These are phyloP conservation scores for Lutraria rhynchaena DNA, from an alignment of 1,140 invertebrate species.

Conservation along the genomic window DNA sequence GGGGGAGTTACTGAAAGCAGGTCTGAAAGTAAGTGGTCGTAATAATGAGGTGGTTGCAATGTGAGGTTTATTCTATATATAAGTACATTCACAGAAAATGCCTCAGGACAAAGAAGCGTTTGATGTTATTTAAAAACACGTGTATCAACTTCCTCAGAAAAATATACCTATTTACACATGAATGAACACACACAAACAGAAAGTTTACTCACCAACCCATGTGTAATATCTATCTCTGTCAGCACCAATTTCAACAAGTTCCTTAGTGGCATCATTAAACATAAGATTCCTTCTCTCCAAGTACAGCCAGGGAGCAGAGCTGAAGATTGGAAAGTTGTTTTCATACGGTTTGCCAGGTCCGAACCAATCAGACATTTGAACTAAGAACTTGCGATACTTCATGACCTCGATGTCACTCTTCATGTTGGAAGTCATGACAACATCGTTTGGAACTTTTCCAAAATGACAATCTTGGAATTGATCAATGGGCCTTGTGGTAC, in stretches of 20 bases:
- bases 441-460: conserved; percentile 91
- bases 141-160: too few species aligned
- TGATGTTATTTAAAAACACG: too few species aligned
- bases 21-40: too few species aligned
- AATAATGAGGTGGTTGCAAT: too few species aligned
- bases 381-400: conserved; percentile 74
- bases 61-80: too few species aligned
- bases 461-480: conserved; percentile 82
- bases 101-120: too few species aligned
- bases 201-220: conserved; percentile 78
- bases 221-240: conserved; percentile 75
- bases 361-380: conserved; percentile 66
- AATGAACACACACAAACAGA: too few species aligned
- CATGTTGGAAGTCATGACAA: conserved; percentile 84
- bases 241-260: conserved; percentile 73
- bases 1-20: too few species aligned
- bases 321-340: conserved; percentile 68
- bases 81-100: too few species aligned
- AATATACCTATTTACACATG: too few species aligned
- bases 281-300: conserved; percentile 74
- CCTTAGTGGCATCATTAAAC: conserved; percentile 79
- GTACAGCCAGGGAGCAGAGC: conserved; percentile 61
- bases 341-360: conserved; percentile 62
- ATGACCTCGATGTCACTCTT: conserved; percentile 54
- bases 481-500: conserved; percentile 77